phyloP scores from a whole-genome alignment of 2,113 vertebrate species.

The Psammodynastes pulverulentus region DNA sequence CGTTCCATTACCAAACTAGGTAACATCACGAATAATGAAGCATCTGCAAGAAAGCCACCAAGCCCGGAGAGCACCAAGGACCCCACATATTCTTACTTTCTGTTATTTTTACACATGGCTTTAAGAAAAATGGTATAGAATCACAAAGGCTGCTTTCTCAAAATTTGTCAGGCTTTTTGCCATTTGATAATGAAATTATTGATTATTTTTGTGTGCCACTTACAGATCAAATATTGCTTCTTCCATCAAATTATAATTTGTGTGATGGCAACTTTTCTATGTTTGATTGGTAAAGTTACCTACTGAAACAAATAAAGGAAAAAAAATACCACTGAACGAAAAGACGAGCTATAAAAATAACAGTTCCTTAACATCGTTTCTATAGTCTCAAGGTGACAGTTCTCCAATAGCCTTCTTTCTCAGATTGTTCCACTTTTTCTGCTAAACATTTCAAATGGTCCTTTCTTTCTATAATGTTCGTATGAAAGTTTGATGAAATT shows the following conservation, averaged over 20 bases:
- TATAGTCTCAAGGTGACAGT: background rate
- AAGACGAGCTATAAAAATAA: background rate
- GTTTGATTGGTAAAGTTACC: background rate
- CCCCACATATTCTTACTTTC: background rate
- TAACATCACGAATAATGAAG: background rate
- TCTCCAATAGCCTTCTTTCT: background rate
- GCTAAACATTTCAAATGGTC: background rate
- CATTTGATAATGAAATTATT: slow-evolving; percentile 21
- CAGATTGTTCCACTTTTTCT: background rate
- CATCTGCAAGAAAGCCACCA: background rate
- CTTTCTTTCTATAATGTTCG: background rate
- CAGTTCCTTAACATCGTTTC: background rate
- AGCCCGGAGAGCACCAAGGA: background rate
- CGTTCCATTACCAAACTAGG: background rate
- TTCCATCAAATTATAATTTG: slow-evolving; percentile 1
- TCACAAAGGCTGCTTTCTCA: background rate
- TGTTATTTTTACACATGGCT: background rate
- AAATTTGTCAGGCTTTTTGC: background rate
- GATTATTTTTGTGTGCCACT: slow-evolving; percentile 27
- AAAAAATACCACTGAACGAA: background rate
- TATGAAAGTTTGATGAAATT: background rate
- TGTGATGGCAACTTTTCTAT: background rate
- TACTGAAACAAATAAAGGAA: background rate
- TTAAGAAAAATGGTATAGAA: background rate
- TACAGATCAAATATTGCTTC: slow-evolving; percentile 20